Evolutionary conservation across 1,140 invertebrate species (phyloP), one percentile per base, ranked within the genome.

Genomic region (Nephila pilipes): DNA sequence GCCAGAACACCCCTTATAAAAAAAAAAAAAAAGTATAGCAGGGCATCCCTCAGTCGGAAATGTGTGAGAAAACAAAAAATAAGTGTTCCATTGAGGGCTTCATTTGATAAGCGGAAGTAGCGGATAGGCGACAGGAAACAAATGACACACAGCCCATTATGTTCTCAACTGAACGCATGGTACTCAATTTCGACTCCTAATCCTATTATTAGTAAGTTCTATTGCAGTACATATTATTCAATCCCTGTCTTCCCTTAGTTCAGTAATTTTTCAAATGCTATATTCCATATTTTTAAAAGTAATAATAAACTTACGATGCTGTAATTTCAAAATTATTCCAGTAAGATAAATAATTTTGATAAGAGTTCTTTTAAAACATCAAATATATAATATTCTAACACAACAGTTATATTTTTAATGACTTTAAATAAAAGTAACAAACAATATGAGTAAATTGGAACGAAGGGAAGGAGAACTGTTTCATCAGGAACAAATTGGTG

Each of bases 71-170:
- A 87, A 60, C 57, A 38, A n/a, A 36, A n/a, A 87, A 85, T 85
- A 87, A 87, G 25, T 14, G 85, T 60, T 87, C 58, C 85, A 36
- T 60, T 36, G 57, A 85, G 32, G 55, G 69, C 20, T 90, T 46
- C 57, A n/a, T 58, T 60, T 80, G 46, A 90, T 90, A 29, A 8
- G 69, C 87, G 65, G 65, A 90, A 90, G 54, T 79, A 54, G 46
- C n/a, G 32, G 55, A 85, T 32, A 60, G 57, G 29, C n/a, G 85
- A 63, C 63, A 90, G 32, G 87, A 90, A 79, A 80, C 87, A 29
- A 79, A 80, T 90, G 87, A 79, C 65, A 90, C n/a, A 5, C 2
- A 46, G 20, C 18, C 87, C 63, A 79, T 75, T 90, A 88, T 90
- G 36, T 79, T 58, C 63, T 46, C 63, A 25, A 65, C 32, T 87